phyloP scores from a whole-genome alignment of 2,113 vertebrate genomes.

The Otus sunia region DNA sequence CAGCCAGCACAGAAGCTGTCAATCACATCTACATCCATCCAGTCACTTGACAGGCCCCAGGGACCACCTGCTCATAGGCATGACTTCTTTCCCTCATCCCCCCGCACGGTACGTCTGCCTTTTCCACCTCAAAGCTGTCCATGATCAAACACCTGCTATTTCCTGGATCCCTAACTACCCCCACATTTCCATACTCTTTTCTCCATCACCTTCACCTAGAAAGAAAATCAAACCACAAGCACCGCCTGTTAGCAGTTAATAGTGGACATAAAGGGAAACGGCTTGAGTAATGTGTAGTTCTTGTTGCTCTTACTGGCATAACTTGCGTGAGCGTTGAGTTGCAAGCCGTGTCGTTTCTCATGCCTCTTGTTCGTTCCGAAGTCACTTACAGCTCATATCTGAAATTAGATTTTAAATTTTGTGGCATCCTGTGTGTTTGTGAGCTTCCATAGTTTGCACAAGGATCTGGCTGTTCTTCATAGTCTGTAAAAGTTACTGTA shows the following conservation, averaged over 20 bases:
- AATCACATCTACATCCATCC: constrained; percentile 60
- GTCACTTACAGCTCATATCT: background rate
- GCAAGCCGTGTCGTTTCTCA: background rate
- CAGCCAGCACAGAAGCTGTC: constrained; percentile 66
- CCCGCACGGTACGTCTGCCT: background rate
- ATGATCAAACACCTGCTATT: constrained; percentile 19
- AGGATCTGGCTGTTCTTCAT: background rate
- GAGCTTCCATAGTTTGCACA: background rate
- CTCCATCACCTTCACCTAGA: background rate
- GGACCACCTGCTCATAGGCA: constrained; percentile 56
- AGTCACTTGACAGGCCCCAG: constrained; percentile 48
- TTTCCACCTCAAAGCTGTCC: constrained; percentile 37
- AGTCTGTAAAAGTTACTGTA: background rate
- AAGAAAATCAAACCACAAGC: background rate
- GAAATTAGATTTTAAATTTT: background rate
- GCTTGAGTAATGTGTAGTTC: background rate
- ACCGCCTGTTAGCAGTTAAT: background rate
- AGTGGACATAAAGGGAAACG: background rate
- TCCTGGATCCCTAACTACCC: background rate
- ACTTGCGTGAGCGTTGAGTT: fast-evolving
- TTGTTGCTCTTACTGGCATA: background rate
- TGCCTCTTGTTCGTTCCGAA: background rate
- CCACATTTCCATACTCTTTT: background rate
- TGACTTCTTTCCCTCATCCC: constrained; percentile 22
- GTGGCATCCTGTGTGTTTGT: background rate